Percentiles rank a stretch among this genome's conserved stretches.
Evolutionary conservation across 2,113 vertebrate species (phyloP).

Genomic region (Psittacula cyanocephala): DNA sequence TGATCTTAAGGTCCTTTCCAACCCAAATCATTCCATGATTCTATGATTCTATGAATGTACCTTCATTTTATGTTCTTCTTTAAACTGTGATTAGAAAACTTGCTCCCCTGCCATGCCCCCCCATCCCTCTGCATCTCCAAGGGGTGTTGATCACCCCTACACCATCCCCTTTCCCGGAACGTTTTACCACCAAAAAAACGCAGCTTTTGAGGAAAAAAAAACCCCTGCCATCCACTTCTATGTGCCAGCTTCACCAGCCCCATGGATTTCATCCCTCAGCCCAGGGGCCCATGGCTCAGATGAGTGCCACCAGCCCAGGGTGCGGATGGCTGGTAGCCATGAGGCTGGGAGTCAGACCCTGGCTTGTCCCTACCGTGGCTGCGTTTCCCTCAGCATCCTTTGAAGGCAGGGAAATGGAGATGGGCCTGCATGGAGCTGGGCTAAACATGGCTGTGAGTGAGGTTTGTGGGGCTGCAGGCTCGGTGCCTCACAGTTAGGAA

Average conservation of each 20-base stretch:
- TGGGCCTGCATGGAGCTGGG: fast-evolving
- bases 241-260: background rate
- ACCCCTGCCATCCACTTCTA: background rate
- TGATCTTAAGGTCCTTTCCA: background rate
- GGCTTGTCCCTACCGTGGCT: fast-evolving
- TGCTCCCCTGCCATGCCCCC: background rate
- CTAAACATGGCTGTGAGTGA: fast-evolving
- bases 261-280: background rate
- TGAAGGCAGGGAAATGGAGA: background rate
- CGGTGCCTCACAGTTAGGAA: background rate
- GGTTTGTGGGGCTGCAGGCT: background rate
- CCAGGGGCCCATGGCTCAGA: too few species aligned
- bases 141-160: background rate
- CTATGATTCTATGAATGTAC: background rate
- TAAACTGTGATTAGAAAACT: background rate
- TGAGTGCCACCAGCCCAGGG: fast-evolving
- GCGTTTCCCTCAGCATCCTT: fast-evolving
- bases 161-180: background rate
- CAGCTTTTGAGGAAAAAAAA: background rate
- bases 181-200: background rate
- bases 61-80: background rate
- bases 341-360: background rate
- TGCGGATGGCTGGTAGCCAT: fast-evolving
- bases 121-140: background rate
- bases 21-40: background rate